phyloP scores from a whole-genome alignment of 2,888 invertebrate species.

The Ptilodon capucinus region DNA sequence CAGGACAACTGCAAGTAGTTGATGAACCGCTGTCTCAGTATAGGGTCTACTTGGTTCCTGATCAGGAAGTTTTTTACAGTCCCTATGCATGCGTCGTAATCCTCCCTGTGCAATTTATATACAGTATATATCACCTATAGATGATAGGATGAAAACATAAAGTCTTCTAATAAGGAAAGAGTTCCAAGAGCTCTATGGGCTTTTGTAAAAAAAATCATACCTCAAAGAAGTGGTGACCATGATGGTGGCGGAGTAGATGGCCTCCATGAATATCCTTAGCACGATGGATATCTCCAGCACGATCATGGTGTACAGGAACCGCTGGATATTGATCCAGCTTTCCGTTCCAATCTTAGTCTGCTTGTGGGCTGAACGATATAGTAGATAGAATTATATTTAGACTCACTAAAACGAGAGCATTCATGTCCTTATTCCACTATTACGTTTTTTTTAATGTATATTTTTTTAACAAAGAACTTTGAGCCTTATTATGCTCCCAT shows the following conservation, averaged over 20 bases:
- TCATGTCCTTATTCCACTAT: no score
- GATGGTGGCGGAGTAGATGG: constrained; percentile 68
- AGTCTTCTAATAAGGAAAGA: no score
- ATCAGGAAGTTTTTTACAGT: constrained; percentile 56
- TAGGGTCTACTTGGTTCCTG: constrained; percentile 55
- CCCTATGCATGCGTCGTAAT: constrained; percentile 55
- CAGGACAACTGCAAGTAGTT: constrained; percentile 64
- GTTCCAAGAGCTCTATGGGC: no score
- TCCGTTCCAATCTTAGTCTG: constrained; percentile 35
- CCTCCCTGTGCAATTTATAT: constrained; percentile 50
- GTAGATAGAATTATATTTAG: background rate
- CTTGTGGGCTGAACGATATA: constrained; percentile 44
- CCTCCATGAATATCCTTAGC: constrained; percentile 61
- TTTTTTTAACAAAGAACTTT: no score
- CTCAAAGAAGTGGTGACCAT: constrained; percentile 65
- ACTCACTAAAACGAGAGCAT: no score
- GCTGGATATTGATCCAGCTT: constrained; percentile 40
- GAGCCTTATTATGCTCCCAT: no score
- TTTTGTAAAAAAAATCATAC: no score
- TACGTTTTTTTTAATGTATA: no score
- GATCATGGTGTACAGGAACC: constrained; percentile 45
- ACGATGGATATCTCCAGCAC: constrained; percentile 61
- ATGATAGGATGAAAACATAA: no score
- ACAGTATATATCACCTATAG: no score
- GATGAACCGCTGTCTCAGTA: constrained; percentile 55